Base-by-base conservation (phyloP, 2,113 vertebrate genomes). In the Patagioenas fasciata region DNA sequence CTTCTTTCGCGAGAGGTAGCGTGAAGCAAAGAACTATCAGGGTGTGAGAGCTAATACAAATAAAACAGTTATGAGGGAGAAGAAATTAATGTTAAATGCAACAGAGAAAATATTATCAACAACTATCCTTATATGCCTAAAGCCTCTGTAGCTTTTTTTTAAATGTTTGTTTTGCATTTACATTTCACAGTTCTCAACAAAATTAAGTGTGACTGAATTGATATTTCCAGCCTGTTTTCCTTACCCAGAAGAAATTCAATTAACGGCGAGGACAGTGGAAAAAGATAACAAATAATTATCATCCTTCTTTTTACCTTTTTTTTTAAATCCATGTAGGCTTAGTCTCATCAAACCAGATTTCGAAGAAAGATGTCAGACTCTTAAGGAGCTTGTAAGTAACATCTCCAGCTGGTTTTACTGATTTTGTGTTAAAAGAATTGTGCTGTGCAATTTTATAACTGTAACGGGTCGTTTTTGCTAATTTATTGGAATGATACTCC, bases 301-400 rank as follows among this genome's bases (percentile, higher is more conserved):
- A 24, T 28, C 2, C 2, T 57, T 88, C 15, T 31, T 80, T 70
- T 80, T 51, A 32, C 44, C 18, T 69, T 69, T 73, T 82, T 5
- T 29, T 42, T 57, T 62, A n/a, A n/a, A n/a, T n/a, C 17, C 17
- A 26, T 83, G 81, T 60, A 64, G 6, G 11, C 50, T 90, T 95
- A 42, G 32, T 36, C 79, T 89, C 50, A 84, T 36, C 32, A 74
- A 66, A 56, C 38, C 54, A 70, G 21, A 51, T 87, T 85, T 94
- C 69, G 85, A 26, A 50, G 6, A 51, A 44, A 75, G 60, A 93
- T 92, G 12, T 50, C 85, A 91, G 56, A 28, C 75, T 61, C 38
- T 91, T 92, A 82, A 88, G 53, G 20, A 96, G 32, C 71, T 94
- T 96, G 65, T 97, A 96, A 97, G 94, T 92, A 97, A 91, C 51